Evolutionary conservation across 2,888 invertebrate genomes (phyloP).

Genomic region (Dryobota labecula): DNA sequence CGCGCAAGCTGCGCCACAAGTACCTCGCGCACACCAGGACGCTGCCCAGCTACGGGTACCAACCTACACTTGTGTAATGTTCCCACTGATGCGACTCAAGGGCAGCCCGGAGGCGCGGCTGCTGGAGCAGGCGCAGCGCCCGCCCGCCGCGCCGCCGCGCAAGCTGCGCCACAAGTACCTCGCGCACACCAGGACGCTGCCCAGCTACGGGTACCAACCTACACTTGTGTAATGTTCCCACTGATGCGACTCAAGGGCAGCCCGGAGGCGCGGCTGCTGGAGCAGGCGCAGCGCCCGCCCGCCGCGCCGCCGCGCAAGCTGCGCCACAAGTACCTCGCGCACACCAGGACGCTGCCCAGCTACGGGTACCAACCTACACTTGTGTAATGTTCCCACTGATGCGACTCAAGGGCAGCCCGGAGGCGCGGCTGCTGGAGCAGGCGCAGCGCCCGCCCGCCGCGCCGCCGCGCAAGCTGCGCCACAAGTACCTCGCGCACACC

Average conservation of each 20-base stretch:
- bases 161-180: constrained; percentile 97
- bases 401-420: constrained; percentile 93
- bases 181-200: constrained; percentile 97
- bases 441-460: constrained; percentile 96
- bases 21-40: constrained; percentile 98
- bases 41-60: constrained; percentile 97
- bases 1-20: constrained; percentile 95
- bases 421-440: constrained; percentile 96
- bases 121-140: constrained; percentile 96
- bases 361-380: too few species aligned
- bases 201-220: constrained; percentile 97
- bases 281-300: constrained; percentile 96
- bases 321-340: constrained; percentile 96
- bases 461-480: constrained; percentile 95
- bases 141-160: constrained; percentile 95
- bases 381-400: constrained; percentile 2
- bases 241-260: constrained; percentile 91
- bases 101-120: constrained; percentile 96
- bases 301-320: constrained; percentile 95
- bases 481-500: constrained; percentile 97
- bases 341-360: constrained; percentile 97
- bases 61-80: too few species aligned
- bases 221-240: constrained; percentile 8
- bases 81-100: constrained; percentile 81
- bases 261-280: constrained; percentile 95